Evolutionary conservation across 2,797 vertebrate genomes (phyloP), one percentile per base, ranked within the genome.

Genomic region (Parauchenoglanis ngamensis): DNA sequence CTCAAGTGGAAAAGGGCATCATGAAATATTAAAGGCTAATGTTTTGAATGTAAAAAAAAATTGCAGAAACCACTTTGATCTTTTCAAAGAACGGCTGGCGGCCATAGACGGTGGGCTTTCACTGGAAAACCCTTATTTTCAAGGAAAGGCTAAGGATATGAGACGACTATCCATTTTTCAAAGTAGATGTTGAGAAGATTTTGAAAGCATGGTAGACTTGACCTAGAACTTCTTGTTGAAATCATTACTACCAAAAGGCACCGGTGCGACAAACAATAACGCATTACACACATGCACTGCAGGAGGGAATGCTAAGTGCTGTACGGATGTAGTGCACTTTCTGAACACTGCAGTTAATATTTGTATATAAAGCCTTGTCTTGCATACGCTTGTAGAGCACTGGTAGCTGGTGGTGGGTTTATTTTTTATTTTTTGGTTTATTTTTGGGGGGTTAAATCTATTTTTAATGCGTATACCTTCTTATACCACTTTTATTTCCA

Each of bases 11-110:
- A 87, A 85, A 87, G 77, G 56, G 88, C 63, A 82, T 80, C 49
- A 82, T 87, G 77, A 88, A 88, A 88, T 90, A 88, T 88, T 88
- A 65, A 77, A 86, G 85, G 63, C 54, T 88, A 68, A 88, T 84
- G 76, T 85, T 88, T 90, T 85, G 63, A 87, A 78, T 87, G 82
- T 76, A 61, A 84, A 85, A 88, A 82, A 65, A 68, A 82, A 28
- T 87, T 79, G 56, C 83, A 82, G 67, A 79, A 76, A 61, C n/a
- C 76, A 44, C 87, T 87, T 90, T 90, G 89, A 90, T 90, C 83
- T 85, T 90, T 90, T 88, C 83, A 89, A 85, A 87, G 81, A 52
- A 73, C 12, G 67, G 35, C 85, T 87, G 78, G 85, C 54, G n/a
- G 56, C 78, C 78, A 44, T 17, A 3, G 23, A 80, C 23, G 4